Evolutionary conservation across 2,113 vertebrate genomes (phyloP).

Genomic region (Planiliza haematocheilus): DNA sequence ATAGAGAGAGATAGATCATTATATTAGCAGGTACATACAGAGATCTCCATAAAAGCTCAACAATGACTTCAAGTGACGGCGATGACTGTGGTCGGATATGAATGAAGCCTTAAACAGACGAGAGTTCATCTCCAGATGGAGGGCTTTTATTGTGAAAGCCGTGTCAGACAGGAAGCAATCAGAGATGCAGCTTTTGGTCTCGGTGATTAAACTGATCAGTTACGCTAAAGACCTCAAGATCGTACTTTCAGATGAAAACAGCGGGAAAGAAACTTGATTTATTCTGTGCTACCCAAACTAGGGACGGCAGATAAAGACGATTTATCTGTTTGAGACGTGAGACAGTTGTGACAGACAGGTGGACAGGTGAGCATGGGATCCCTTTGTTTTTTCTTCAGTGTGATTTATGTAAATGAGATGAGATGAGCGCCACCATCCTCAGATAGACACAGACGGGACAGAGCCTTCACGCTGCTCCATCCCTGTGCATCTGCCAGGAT

Average conservation of each 20-base stretch:
- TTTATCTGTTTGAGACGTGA: background rate
- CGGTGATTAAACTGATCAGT: background rate
- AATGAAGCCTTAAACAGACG: constrained; percentile 44
- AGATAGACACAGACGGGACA: constrained; percentile 26
- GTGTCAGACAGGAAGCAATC: background rate
- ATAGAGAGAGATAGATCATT: background rate
- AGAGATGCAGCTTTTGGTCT: constrained; percentile 14
- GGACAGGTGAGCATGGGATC: constrained; percentile 1
- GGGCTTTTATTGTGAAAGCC: background rate
- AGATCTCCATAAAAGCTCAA: constrained; percentile 1
- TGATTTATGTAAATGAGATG: constrained; percentile 16
- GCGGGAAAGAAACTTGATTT: no score
- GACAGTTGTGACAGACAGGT: background rate
- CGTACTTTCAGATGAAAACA: no score
- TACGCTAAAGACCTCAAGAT: no score
- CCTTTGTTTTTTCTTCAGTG: constrained; percentile 23
- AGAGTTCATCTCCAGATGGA: no score
- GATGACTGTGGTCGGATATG: constrained; percentile 3
- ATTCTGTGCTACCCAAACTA: no score
- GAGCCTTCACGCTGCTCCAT: constrained; percentile 43
- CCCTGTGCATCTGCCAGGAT: constrained; percentile 14
- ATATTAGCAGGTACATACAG: constrained; percentile 37
- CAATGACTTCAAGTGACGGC: constrained; percentile 16
- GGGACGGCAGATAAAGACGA: no score
- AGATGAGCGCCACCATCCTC: constrained; percentile 15